Percentiles rank a stretch among this genome's conserved stretches.
phyloP scores from a whole-genome alignment of 2,888 invertebrate genomes.

The Drosophila eohydei region DNA sequence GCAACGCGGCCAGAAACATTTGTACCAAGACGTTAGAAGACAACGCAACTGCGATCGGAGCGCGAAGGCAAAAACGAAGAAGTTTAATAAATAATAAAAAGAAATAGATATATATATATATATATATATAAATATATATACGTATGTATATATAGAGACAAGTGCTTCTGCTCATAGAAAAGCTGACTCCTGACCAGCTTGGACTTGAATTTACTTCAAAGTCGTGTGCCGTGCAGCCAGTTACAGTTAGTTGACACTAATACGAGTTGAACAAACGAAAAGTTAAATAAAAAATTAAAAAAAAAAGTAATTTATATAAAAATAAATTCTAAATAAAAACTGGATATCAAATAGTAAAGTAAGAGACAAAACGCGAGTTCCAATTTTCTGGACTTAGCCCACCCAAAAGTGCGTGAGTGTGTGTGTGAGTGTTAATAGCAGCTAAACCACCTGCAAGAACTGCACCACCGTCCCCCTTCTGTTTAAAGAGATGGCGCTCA shows the following conservation, averaged over 20 bases:
- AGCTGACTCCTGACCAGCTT: constrained; percentile 34
- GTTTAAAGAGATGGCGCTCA: constrained; percentile 57
- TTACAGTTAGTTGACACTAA: constrained; percentile 83
- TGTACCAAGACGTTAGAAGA: constrained; percentile 85
- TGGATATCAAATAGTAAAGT: constrained; percentile 15
- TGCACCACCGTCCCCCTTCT: neutral
- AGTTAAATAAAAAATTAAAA: constrained; percentile 17
- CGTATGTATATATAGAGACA: constrained; percentile 6
- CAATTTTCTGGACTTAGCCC: constrained; percentile 10
- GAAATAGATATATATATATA: constrained; percentile 8
- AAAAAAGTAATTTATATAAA: constrained; percentile 21
- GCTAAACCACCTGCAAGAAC: constrained; percentile 1
- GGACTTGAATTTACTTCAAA: constrained; percentile 25
- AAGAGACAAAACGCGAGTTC: constrained; percentile 36
- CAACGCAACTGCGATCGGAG: constrained; percentile 64
- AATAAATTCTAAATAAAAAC: constrained; percentile 20
- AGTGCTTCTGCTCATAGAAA: constrained; percentile 19
- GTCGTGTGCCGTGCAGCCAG: constrained; percentile 48
- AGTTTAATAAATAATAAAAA: constrained; percentile 19
- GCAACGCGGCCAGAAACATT: constrained; percentile 84
- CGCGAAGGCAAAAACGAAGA: constrained; percentile 9
- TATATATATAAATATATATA: neutral
- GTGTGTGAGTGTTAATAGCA: constrained; percentile 25
- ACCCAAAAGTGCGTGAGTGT: constrained; percentile 25
- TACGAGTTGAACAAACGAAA: constrained; percentile 50